Percentiles rank a stretch among this genome's conserved stretches.
phyloP scores from a whole-genome alignment of 2,113 vertebrate genomes.

The Hydrochoerus hydrochaeris region DNA sequence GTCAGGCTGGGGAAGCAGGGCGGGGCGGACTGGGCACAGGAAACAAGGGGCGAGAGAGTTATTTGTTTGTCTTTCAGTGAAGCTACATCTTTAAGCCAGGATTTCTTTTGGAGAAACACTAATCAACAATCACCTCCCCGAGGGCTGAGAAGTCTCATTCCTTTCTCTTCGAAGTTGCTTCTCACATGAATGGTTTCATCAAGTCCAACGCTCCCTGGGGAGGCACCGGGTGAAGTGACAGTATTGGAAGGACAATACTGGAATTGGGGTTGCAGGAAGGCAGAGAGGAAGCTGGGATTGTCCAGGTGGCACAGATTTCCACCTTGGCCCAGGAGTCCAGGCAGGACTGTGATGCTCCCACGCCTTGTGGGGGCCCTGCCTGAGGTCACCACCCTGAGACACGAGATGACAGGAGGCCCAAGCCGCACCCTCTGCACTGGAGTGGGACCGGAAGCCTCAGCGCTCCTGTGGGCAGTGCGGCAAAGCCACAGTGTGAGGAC shows the following conservation, averaged over 20 bases:
- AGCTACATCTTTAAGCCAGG: not conserved
- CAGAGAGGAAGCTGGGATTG: not conserved
- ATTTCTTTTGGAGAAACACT: not conserved
- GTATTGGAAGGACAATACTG: not conserved
- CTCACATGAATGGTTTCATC: not conserved
- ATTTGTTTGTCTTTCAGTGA: not conserved
- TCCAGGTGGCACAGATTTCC: fast-evolving
- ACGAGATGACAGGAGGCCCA: not conserved
- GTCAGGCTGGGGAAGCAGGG: not conserved
- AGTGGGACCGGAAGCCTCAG: not conserved
- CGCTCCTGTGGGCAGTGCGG: not conserved
- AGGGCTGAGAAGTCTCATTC: not conserved
- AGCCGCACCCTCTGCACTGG: not conserved
- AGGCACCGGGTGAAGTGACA: fast-evolving
- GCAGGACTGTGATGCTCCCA: fast-evolving
- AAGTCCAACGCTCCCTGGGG: not conserved
- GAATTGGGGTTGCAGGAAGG: not conserved
- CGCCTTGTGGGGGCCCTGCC: not conserved
- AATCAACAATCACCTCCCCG: fast-evolving
- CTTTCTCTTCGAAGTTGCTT: not conserved
- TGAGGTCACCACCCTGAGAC: not conserved
- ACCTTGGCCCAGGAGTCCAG: fast-evolving
- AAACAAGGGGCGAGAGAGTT: not conserved
- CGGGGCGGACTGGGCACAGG: fast-evolving
- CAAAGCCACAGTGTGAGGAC: not conserved